These are phyloP conservation scores for Elaeidobius kamerunicus DNA, from an alignment of 2,888 invertebrate species.

Conservation along the genomic window DNA sequence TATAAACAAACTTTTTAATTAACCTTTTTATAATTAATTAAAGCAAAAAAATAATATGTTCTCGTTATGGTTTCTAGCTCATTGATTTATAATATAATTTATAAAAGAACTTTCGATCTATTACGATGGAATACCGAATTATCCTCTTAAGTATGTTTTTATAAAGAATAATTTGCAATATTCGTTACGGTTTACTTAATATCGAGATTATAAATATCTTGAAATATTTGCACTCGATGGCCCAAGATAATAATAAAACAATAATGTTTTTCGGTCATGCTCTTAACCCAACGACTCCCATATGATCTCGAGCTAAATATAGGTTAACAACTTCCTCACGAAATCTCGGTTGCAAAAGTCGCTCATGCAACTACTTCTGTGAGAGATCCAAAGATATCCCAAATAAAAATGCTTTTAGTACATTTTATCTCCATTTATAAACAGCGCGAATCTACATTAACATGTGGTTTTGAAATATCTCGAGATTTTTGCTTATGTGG, in stretches of 20 bases:
- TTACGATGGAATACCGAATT: too few species aligned
- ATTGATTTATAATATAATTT: too few species aligned
- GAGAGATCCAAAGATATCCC: slow-evolving; percentile 18
- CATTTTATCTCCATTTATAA: slow-evolving; percentile 16
- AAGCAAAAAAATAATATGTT: too few species aligned
- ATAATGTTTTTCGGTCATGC: slow-evolving; percentile 14
- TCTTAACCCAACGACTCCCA: slow-evolving; percentile 15
- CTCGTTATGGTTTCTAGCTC: too few species aligned
- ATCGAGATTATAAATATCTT: too few species aligned
- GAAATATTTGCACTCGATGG: slow-evolving; percentile 11
- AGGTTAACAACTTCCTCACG: slow-evolving; percentile 29
- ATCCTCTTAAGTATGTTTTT: too few species aligned
- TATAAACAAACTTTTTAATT: too few species aligned
- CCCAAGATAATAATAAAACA: slow-evolving; percentile 16
- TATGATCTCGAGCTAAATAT: slow-evolving; percentile 25
- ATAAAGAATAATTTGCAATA: too few species aligned
- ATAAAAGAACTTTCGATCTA: too few species aligned
- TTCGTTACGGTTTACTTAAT: too few species aligned
- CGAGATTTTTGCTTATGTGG: slow-evolving; percentile 8
- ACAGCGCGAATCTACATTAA: slow-evolving; percentile 9
- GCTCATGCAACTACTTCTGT: slow-evolving; percentile 21
- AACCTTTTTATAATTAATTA: too few species aligned
- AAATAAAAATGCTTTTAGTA: slow-evolving; percentile 21
- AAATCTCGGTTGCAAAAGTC: slow-evolving; percentile 23
- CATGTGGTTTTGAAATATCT: slow-evolving; percentile 13